Conservation (phyloP, 2,888 invertebrate genomes). For the Sialis fuliginosa region DNA sequence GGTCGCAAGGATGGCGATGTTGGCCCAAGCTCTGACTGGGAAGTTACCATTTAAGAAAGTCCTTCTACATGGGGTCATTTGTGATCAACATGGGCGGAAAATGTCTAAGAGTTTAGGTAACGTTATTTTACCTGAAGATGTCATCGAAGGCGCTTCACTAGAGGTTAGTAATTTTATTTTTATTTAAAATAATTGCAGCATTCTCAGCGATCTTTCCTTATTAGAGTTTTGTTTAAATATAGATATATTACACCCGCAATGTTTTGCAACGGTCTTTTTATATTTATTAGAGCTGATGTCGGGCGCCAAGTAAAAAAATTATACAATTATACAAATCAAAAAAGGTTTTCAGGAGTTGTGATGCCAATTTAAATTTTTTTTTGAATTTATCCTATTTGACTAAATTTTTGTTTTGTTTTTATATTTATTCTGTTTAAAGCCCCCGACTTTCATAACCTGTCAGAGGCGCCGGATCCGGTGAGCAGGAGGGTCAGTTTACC, state of each 20-base stretch:
- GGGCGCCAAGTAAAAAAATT: too few species aligned
- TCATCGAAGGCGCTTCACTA: conserved; percentile 72
- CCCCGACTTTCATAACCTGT: too few species aligned
- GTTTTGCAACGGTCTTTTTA: background rate
- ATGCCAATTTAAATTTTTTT: too few species aligned
- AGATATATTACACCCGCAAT: background rate
- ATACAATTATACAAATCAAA: too few species aligned
- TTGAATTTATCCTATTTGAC: too few species aligned
- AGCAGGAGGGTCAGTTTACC: too few species aligned
- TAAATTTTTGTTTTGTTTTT: too few species aligned
- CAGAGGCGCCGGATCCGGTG: too few species aligned
- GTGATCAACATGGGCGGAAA: conserved; percentile 95
- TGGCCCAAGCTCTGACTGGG: conserved; percentile 78
- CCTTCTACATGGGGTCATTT: conserved; percentile 89
- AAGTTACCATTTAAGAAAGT: conserved; percentile 86
- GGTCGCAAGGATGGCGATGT: conserved; percentile 99
- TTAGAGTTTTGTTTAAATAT: background rate
- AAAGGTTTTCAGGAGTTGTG: too few species aligned
- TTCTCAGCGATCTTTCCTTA: background rate
- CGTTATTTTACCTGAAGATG: conserved; percentile 93
- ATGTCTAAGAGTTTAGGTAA: conserved; percentile 99
- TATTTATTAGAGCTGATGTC: too few species aligned
- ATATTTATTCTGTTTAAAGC: too few species aligned
- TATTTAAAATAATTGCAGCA: too few species aligned
- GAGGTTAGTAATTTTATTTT: conserved; percentile 28